These are phyloP conservation scores for Sinelater perroti DNA, from an alignment of 2,888 invertebrate genomes.

Conservation along the genomic window DNA sequence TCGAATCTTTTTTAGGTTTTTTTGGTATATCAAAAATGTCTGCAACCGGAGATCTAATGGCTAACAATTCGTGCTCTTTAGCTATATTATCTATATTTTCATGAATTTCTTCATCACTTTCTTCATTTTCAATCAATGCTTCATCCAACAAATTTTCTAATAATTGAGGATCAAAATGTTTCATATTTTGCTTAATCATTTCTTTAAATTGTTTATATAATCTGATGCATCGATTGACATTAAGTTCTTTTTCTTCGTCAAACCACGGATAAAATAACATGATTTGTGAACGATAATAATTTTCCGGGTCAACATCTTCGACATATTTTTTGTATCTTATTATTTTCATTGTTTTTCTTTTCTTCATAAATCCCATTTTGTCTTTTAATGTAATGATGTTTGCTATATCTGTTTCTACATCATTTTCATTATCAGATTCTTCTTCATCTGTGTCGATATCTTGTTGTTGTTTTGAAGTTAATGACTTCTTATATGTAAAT, in stretches of 20 bases:
- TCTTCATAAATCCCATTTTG: background rate
- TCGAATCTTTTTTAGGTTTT: background rate
- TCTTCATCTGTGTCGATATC: background rate
- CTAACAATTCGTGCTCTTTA: constrained; percentile 3
- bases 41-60: background rate
- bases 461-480: background rate
- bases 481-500: background rate
- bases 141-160: background rate
- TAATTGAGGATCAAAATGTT: background rate
- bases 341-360: background rate
- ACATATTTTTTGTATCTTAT: background rate
- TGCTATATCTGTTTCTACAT: background rate
- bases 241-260: background rate
- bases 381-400: background rate
- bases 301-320: background rate
- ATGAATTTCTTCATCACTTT: background rate
- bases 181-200: background rate
- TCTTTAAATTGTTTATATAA: background rate
- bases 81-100: too few relatives aligned
- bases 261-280: background rate
- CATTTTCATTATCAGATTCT: background rate
- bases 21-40: background rate
- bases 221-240: background rate
- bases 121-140: too few relatives aligned
- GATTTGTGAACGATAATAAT: background rate